Percentiles rank a stretch among this genome's conserved stretches.
These are phyloP conservation scores for Dicentrarchus labrax DNA, from an alignment of 2,113 vertebrate species.

Conservation along the genomic window DNA sequence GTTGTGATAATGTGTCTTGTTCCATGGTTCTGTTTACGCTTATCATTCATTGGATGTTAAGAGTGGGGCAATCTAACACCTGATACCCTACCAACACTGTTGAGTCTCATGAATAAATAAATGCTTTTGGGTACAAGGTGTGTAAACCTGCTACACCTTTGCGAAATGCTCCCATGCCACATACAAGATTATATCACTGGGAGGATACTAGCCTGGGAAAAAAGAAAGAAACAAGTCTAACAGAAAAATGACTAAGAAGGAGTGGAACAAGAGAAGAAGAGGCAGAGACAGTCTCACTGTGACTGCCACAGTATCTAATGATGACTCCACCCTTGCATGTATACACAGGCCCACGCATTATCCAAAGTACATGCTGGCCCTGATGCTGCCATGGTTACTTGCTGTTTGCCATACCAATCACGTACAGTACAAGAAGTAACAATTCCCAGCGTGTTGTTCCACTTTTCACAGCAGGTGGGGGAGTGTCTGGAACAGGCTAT, in stretches of 20 bases:
- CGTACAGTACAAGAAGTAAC: conserved; percentile 2
- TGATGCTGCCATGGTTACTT: conserved; percentile 47
- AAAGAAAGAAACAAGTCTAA: conserved; percentile 15
- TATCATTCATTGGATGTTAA: neutral
- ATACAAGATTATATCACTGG: neutral
- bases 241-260: conserved; percentile 27
- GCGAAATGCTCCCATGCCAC: neutral
- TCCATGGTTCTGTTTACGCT: neutral
- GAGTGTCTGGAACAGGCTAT: conserved; percentile 18
- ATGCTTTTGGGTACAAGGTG: neutral
- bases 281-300: neutral
- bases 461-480: conserved; percentile 1
- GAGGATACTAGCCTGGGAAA: neutral
- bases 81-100: neutral
- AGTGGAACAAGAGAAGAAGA: conserved; percentile 15
- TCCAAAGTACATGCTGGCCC: neutral
- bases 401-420: conserved; percentile 29
- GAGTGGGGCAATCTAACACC: neutral
- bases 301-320: neutral
- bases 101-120: conserved; percentile 6
- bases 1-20: neutral
- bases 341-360: conserved; percentile 34
- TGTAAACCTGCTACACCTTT: conserved; percentile 7
- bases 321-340: conserved; percentile 59
- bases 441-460: neutral